These are phyloP conservation scores for Dicyrtomina minuta DNA, from an alignment of 2,888 invertebrate species.

Conservation along the genomic window DNA sequence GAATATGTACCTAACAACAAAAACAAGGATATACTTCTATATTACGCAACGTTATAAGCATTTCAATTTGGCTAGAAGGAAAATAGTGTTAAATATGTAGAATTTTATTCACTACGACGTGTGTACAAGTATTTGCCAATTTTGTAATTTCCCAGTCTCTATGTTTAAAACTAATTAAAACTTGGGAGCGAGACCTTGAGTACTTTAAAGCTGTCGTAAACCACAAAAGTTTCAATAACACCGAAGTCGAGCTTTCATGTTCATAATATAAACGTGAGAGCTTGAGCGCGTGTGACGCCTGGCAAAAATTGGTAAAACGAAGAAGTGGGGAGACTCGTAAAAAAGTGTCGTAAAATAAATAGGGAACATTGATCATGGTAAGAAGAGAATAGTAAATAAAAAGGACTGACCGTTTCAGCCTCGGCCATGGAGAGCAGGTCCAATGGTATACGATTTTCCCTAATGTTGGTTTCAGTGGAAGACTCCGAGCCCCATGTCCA, in stretches of 20 bases:
- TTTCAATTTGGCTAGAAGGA: no score
- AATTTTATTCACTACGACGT: no score
- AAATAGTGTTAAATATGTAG: no score
- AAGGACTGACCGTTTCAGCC: conserved; percentile 69
- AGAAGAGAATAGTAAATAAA: neutral
- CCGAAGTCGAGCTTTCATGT: neutral
- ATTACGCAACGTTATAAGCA: no score
- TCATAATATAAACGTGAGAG: neutral
- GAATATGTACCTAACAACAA: no score
- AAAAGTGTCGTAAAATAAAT: conserved; percentile 31
- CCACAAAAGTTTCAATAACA: conserved; percentile 13
- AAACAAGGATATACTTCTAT: no score
- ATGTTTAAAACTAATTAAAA: conserved; percentile 12
- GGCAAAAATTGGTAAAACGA: neutral
- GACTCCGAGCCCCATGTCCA: conserved; percentile 65
- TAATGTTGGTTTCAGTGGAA: conserved; percentile 67
- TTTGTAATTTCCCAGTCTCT: neutral
- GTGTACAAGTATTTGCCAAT: no score
- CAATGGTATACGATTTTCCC: conserved; percentile 83
- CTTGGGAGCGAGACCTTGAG: neutral
- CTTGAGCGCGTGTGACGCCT: neutral
- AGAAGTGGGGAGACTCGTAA: conserved; percentile 9
- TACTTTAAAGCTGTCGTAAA: conserved; percentile 2
- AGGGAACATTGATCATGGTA: conserved; percentile 8
- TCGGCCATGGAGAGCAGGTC: conserved; percentile 88